These are phyloP conservation scores for Trichopoda pennipes DNA, from an alignment of 2,888 invertebrate genomes.

Conservation along the genomic window DNA sequence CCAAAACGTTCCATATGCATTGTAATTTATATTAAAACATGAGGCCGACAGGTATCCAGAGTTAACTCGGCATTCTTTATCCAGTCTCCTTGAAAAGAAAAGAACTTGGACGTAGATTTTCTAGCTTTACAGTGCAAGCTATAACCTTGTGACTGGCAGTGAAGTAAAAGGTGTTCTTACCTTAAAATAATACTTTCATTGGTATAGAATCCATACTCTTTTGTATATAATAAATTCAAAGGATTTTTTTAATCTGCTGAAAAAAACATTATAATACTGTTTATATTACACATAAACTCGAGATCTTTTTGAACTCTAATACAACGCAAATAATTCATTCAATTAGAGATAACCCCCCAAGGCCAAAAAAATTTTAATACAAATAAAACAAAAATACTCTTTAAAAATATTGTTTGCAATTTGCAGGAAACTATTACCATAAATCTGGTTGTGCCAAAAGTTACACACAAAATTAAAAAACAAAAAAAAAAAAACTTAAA, in stretches of 20 bases:
- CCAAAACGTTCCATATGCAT: no score
- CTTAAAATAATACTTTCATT: no score
- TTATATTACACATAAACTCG: conserved; percentile 2
- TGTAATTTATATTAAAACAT: no score
- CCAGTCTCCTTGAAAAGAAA: no score
- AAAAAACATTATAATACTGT: neutral
- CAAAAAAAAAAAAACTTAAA: conserved; percentile 1
- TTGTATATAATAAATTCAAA: no score
- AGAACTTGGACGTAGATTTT: no score
- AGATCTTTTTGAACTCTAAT: conserved; percentile 24
- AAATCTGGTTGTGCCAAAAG: conserved; percentile 62
- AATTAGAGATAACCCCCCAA: conserved; percentile 53
- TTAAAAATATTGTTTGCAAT: conserved; percentile 59
- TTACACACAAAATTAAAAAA: conserved; percentile 32
- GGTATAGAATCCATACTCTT: no score
- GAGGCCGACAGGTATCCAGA: no score
- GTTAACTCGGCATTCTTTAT: no score
- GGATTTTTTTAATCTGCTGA: neutral
- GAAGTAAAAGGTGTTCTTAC: no score
- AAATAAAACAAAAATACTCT: conserved; percentile 43
- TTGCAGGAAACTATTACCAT: conserved; percentile 66
- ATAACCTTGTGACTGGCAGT: no score
- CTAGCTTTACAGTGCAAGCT: no score
- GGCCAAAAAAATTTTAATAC: conserved; percentile 2
- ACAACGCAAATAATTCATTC: conserved; percentile 44